Evolutionary conservation across 2,888 invertebrate species (phyloP), one percentile per base, ranked within the genome.

Genomic region (Himalopsyche japonica): DNA sequence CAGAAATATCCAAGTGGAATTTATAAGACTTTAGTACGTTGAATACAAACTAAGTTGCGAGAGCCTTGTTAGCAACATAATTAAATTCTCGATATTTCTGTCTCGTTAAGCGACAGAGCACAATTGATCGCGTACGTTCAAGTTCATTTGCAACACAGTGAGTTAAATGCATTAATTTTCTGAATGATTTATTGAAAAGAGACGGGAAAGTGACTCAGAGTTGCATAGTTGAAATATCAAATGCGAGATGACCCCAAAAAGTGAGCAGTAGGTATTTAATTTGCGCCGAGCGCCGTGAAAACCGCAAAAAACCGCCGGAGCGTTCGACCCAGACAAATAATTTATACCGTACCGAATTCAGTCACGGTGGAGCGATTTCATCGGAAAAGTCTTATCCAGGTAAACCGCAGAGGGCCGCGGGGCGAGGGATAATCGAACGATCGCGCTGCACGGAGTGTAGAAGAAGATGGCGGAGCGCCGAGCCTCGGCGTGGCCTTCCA

Each of bases 381-480:
- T 27, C 27, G 70, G 70, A 81, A 81, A 81, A 32, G 24, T 76
- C 70, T 43, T 76, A 76, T 81, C 81, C 81, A 81, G 76, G 81
- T 81, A 81, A 81, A 81, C 48, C 81, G 76, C 81, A 76, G 48
- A 76, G 12, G 24, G 78, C 27, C 49, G 57, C 82, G 82, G 43
- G 64, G 70, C 57, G 70, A 30, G 27, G 27, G 70, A 70, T 70
- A 70, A 70, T 70, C 70, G 70, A 70, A 70, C 70, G 70, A 70
- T 70, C 70, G 70, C 70, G 70, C 27, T 70, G 70, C 70, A 70
- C 70, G 70, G 70, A 70, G 70, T 24, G 27, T 57, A 49, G 43
- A 82, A 49, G 43, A 82, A 78, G 78, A 82, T 78, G 82, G 78
- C 78, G 78, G 82, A 78, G 49, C 48, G 57, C 70, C 37, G 57